phyloP scores from a whole-genome alignment of 2,888 invertebrate genomes.

The Trissolcus japonicus region DNA sequence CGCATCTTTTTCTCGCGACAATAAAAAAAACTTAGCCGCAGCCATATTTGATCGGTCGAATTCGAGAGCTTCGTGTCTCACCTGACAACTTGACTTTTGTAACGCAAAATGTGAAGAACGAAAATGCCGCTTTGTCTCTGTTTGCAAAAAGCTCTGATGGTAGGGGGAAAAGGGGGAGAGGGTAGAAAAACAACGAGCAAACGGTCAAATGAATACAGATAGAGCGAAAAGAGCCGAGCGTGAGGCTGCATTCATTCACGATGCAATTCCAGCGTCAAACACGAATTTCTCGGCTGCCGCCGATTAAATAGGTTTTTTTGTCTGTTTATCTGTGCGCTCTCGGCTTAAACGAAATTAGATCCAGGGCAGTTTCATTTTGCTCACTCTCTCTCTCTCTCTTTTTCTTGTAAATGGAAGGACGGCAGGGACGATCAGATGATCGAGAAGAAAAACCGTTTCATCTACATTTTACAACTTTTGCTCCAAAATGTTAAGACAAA shows the following conservation, averaged over 20 bases:
- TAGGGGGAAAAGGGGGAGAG: not conserved
- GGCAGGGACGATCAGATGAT: not conserved
- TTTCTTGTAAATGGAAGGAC: not conserved
- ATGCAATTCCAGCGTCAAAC: slow-evolving; percentile 35
- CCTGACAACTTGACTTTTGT: slow-evolving; percentile 22
- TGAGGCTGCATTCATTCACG: slow-evolving; percentile 12
- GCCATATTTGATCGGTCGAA: too few relatives aligned
- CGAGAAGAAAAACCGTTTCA: not conserved
- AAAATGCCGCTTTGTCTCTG: slow-evolving; percentile 12
- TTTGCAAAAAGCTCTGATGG: not conserved
- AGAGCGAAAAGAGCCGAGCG: slow-evolving; percentile 8
- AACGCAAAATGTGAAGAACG: not conserved
- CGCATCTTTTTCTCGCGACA: too few relatives aligned
- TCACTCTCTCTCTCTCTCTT: not conserved
- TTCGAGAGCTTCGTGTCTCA: slow-evolving; percentile 6
- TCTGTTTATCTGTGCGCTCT: slow-evolving; percentile 32
- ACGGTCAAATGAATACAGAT: slow-evolving; percentile 29
- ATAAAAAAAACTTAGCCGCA: too few relatives aligned
- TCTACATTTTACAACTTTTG: not conserved
- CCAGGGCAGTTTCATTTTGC: slow-evolving; percentile 45
- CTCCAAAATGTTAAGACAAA: not conserved
- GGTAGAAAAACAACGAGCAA: slow-evolving; percentile 6
- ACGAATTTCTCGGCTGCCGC: slow-evolving; percentile 25
- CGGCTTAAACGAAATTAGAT: slow-evolving; percentile 55
- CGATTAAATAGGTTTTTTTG: slow-evolving; percentile 40